These are phyloP conservation scores for Lucifuga dentata DNA, from an alignment of 2,113 vertebrate species.

Conservation along the genomic window DNA sequence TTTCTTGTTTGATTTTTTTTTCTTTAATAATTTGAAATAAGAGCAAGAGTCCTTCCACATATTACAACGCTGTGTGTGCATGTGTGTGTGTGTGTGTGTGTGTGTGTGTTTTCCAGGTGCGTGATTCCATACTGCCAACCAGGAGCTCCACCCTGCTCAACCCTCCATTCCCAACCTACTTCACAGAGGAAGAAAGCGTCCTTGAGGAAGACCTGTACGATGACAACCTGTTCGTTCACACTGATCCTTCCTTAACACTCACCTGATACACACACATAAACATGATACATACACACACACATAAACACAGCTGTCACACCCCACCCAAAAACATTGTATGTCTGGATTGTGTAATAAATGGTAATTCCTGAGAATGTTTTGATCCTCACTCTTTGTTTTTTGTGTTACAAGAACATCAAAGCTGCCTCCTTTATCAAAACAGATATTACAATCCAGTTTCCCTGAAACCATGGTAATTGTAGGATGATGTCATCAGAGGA, in stretches of 20 bases:
- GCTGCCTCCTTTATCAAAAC: constrained; percentile 57
- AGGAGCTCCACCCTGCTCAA: constrained; percentile 77
- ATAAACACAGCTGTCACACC: not conserved
- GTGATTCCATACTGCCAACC: constrained; percentile 83
- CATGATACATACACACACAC: constrained; percentile 19
- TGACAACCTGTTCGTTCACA: constrained; percentile 87
- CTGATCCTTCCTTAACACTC: constrained; percentile 83
- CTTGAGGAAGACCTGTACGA: constrained; percentile 93
- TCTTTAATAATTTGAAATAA: not conserved
- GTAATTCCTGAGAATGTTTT: constrained; percentile 30
- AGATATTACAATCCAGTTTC: constrained; percentile 52
- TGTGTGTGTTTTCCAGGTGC: constrained; percentile 81
- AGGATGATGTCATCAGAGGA: constrained; percentile 76
- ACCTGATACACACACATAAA: constrained; percentile 48
- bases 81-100: constrained; percentile 5
- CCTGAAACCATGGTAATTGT: constrained; percentile 79
- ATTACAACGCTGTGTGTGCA: not conserved
- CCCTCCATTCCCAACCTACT: constrained; percentile 93
- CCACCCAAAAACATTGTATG: constrained; percentile 4
- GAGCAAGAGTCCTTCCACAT: not conserved
- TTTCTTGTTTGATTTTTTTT: not conserved
- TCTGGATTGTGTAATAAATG: constrained; percentile 68
- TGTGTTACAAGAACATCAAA: constrained; percentile 13
- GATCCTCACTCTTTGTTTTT: not conserved
- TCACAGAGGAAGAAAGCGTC: constrained; percentile 89